phyloP scores from a whole-genome alignment of 2,888 invertebrate genomes.

The Chloroclysta siterata region DNA sequence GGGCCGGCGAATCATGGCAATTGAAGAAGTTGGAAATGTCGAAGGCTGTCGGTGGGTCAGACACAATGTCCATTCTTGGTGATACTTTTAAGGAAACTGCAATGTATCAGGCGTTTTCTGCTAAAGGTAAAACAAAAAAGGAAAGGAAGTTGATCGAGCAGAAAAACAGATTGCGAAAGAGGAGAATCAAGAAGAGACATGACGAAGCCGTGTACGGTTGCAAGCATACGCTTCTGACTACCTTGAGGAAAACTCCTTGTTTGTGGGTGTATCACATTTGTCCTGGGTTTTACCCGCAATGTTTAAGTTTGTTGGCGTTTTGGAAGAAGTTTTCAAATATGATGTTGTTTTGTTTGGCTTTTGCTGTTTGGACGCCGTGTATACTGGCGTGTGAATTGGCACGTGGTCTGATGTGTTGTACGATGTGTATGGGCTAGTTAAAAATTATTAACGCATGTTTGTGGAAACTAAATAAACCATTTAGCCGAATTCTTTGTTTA shows the following conservation, averaged over 20 bases:
- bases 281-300: slow-evolving; percentile 63
- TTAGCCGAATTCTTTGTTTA: neutral
- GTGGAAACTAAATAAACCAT: neutral
- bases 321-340: slow-evolving; percentile 50
- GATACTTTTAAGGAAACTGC: slow-evolving; percentile 53
- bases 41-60: slow-evolving; percentile 51
- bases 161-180: slow-evolving; percentile 41
- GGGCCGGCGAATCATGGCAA: slow-evolving; percentile 42
- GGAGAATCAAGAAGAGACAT: slow-evolving; percentile 49
- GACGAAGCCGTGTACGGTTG: slow-evolving; percentile 52
- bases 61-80: slow-evolving; percentile 45
- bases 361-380: slow-evolving; percentile 63
- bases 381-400: slow-evolving; percentile 56
- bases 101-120: slow-evolving; percentile 46
- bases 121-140: slow-evolving; percentile 51
- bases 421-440: slow-evolving; percentile 45
- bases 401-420: slow-evolving; percentile 57
- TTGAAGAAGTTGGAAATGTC: slow-evolving; percentile 52
- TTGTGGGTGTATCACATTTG: slow-evolving; percentile 64
- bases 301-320: slow-evolving; percentile 50
- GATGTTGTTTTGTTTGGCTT: slow-evolving; percentile 54
- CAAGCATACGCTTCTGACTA: slow-evolving; percentile 52
- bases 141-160: slow-evolving; percentile 43
- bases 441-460: neutral
- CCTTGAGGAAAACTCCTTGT: slow-evolving; percentile 61